Base-by-base conservation (phyloP, 2,888 invertebrate species). In the Scelioninae gen. 2 region DNA sequence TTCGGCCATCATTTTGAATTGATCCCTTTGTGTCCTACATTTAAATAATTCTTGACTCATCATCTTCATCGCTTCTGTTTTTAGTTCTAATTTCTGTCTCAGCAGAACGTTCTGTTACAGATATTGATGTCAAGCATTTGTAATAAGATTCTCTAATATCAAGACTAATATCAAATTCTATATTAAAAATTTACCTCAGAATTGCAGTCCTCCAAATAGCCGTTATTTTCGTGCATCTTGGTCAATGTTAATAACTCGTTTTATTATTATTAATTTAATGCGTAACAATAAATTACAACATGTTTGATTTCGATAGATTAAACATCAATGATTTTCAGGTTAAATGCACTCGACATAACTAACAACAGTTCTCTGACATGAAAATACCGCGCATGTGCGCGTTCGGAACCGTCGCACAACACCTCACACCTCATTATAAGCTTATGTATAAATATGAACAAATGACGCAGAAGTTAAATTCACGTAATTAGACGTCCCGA, bases 1-100 rank as follows among this genome's bases (percentile, higher is more conserved):
- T 81, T 95, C 94, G 0, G 93, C 93, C 88, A 94, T 90, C 6
- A 93, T 85, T 84, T 93, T 94, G 80, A 92, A 94, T 81, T 92
- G 92, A 84, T 95, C 95, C 25, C 94, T 87, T 82, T 96, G 94
- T 79, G 90, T 91, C 69, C 92, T 91, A 82, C 92, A 93, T 85
- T 92, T 91, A 78, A 94, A 93, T 68, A 95, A 85, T 81, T 95
- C 94, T 79, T 90, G 90, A 73, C 91, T 92, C 83, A 95, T 88
- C 72, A 94, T 93, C n/a, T 91, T 87, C 33, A 96, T 84, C 1
- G 95, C 95, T 85, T 95, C 94, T 55, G 92, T 89, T 86, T 96
- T 95, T 81, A 94, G 92, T 81, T 93, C 92, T 19, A 95, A 86
- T 85, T 94, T 94, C 65, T 80, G 82, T 22, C 70, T 79, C 46